Conservation (phyloP, 1,140 invertebrate species). For the Drosophila leontia region DNA sequence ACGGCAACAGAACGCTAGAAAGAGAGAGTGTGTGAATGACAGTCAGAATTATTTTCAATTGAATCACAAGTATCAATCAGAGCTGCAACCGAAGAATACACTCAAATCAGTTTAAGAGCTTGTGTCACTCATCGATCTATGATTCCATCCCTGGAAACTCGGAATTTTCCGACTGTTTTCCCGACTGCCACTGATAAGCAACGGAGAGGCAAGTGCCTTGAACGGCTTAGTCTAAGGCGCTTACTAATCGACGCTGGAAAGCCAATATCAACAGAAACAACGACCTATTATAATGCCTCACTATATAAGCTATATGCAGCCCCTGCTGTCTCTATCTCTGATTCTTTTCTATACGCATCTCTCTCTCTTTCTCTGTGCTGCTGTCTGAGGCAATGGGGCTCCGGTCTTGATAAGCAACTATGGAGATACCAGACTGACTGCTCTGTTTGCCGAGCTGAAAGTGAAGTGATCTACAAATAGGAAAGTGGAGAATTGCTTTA, state of each 20-base stretch:
- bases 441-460: conserved; percentile 67
- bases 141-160: conserved; percentile 9
- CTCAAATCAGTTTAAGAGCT: conserved; percentile 21
- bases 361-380: neutral
- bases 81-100: conserved; percentile 17
- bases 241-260: conserved; percentile 33
- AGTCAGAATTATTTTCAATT: conserved; percentile 57
- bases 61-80: conserved; percentile 58
- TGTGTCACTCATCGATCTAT: conserved; percentile 14
- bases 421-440: conserved; percentile 46
- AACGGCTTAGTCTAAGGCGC: conserved; percentile 56
- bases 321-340: conserved; percentile 12
- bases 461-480: conserved; percentile 71
- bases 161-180: conserved; percentile 26
- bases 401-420: conserved; percentile 59
- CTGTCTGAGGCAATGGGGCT: conserved; percentile 33
- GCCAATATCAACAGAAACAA: conserved; percentile 41
- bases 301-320: conserved; percentile 3
- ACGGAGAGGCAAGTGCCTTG: conserved; percentile 38
- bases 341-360: neutral
- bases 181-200: conserved; percentile 17
- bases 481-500: conserved; percentile 7
- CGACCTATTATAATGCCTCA: conserved; percentile 59
- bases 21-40: conserved; percentile 55
- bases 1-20: neutral